Evolutionary conservation across 2,797 vertebrate genomes (phyloP).

Genomic region (Xenopus petersii): DNA sequence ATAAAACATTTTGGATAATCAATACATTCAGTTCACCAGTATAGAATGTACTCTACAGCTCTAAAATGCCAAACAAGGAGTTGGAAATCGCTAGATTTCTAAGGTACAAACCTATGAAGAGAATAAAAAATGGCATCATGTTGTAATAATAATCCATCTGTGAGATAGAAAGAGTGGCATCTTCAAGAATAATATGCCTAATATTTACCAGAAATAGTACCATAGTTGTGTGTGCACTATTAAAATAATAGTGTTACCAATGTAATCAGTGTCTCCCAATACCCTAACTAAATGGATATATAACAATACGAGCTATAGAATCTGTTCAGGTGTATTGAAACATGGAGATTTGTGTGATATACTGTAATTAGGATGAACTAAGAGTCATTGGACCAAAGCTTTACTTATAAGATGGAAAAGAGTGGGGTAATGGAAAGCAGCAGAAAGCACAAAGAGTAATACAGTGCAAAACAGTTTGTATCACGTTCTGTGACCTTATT

Average conservation of each 20-base stretch:
- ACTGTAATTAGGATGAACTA: no score
- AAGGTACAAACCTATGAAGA: no score
- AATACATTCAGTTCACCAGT: no score
- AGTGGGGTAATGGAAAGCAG: neutral
- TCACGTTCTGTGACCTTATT: constrained; percentile 51
- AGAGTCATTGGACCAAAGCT: no score
- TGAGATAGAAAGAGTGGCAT: no score
- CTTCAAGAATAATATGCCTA: neutral
- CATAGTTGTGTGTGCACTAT: neutral
- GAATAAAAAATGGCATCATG: no score
- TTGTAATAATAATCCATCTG: no score
- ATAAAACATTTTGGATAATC: no score
- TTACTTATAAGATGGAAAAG: neutral
- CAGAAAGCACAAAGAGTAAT: constrained; percentile 53
- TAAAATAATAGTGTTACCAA: neutral
- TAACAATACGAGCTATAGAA: neutral
- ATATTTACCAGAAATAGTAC: neutral
- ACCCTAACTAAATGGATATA: neutral
- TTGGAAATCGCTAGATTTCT: no score
- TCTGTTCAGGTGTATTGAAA: neutral
- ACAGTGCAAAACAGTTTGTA: constrained; percentile 37
- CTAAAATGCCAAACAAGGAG: no score
- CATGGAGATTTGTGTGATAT: no score
- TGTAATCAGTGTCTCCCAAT: neutral
- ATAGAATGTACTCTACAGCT: no score